A percentile compares a stretch with the other conserved stretches of the same genome.
Evolutionary conservation across 2,888 invertebrate genomes (phyloP).

Genomic region (Drosophila vallismaia): DNA sequence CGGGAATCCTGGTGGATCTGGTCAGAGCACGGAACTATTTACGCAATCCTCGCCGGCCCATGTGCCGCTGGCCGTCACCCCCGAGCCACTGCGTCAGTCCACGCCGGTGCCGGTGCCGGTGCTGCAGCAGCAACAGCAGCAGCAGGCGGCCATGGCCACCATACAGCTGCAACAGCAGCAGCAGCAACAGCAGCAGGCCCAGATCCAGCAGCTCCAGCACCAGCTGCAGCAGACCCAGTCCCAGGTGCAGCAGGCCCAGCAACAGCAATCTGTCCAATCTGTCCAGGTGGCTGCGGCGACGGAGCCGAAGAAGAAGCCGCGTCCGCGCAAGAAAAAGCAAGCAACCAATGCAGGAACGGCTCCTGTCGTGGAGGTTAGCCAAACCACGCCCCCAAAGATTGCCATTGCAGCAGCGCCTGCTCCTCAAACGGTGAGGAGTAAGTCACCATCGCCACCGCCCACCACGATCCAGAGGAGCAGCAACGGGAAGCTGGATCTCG

Average conservation of each 20-base stretch:
- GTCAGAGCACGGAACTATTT: slow-evolving; percentile 56
- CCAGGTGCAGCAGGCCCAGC: slow-evolving; percentile 67
- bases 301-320: slow-evolving; percentile 75
- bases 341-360: slow-evolving; percentile 28
- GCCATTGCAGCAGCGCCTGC: slow-evolving; percentile 53
- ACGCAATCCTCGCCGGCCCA: slow-evolving; percentile 79
- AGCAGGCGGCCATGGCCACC: slow-evolving; percentile 72
- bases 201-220: slow-evolving; percentile 64
- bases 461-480: slow-evolving; percentile 79
- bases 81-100: slow-evolving; percentile 81
- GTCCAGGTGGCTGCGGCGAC: slow-evolving; percentile 19
- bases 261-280: slow-evolving; percentile 46
- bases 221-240: slow-evolving; percentile 72
- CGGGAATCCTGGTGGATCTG: slow-evolving; percentile 26
- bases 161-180: slow-evolving; percentile 79
- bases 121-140: slow-evolving; percentile 69
- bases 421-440: slow-evolving; percentile 30
- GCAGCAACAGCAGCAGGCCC: slow-evolving; percentile 75
- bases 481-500: slow-evolving; percentile 87
- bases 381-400: slow-evolving; percentile 52
- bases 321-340: slow-evolving; percentile 77
- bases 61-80: slow-evolving; percentile 78
- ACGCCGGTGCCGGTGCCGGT: slow-evolving; percentile 71
- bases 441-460: slow-evolving; percentile 71
- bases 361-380: slow-evolving; percentile 26